phyloP scores from a whole-genome alignment of 2,113 vertebrate genomes.

The Lonchura striata region DNA sequence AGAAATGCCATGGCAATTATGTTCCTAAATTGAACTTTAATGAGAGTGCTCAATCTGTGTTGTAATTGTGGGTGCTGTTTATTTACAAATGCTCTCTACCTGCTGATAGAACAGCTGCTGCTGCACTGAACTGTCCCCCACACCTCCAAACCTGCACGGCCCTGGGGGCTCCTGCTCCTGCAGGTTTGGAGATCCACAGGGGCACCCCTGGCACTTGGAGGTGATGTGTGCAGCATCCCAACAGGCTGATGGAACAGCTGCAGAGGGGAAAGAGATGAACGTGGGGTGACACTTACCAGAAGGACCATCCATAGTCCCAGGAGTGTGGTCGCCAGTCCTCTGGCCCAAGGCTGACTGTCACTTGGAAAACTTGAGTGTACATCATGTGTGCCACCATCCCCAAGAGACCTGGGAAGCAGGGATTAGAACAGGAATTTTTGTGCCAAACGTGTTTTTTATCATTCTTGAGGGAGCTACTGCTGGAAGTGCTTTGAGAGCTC shows the following conservation, averaged over 20 bases:
- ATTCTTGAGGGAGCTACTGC: neutral
- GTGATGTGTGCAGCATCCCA: neutral
- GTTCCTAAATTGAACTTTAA: constrained; percentile 57
- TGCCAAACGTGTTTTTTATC: neutral
- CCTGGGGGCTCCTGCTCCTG: neutral
- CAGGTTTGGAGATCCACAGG: neutral
- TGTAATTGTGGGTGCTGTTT: constrained; percentile 52
- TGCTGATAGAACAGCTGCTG: constrained; percentile 36
- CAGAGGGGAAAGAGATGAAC: neutral
- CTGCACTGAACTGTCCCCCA: neutral
- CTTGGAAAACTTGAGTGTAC: constrained; percentile 96
- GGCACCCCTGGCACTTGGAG: neutral
- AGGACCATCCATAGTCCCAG: constrained; percentile 96
- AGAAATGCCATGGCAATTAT: constrained; percentile 59
- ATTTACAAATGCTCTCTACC: constrained; percentile 30
- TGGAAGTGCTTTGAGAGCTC: constrained; percentile 21
- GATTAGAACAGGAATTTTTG: neutral
- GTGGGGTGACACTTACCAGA: constrained; percentile 80
- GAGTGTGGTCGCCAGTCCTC: constrained; percentile 94
- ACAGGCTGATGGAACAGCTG: neutral
- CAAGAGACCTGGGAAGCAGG: constrained; percentile 80
- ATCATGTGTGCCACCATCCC: constrained; percentile 97
- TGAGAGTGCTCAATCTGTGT: constrained; percentile 52
- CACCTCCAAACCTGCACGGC: fast-evolving
- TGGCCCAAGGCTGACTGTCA: constrained; percentile 89